These are phyloP conservation scores for Agonopterix alstromeriana DNA, from an alignment of 2,888 invertebrate species.

Conservation along the genomic window DNA sequence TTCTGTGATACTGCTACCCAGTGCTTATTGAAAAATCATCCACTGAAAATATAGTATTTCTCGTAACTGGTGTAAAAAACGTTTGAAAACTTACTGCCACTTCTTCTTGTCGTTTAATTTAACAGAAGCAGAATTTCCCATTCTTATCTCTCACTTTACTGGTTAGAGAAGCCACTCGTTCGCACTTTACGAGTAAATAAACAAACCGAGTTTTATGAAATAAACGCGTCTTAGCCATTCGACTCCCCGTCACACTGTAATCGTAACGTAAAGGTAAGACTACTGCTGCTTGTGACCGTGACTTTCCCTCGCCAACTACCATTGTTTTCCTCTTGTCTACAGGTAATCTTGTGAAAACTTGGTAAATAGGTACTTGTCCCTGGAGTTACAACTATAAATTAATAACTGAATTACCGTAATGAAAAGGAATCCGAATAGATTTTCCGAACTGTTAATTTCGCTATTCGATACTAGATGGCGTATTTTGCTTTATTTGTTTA, in stretches of 20 bases:
- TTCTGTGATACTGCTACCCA: too few species aligned
- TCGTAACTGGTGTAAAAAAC: too few species aligned
- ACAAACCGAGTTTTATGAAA: not conserved
- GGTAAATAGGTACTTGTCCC: not conserved
- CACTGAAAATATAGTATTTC: too few species aligned
- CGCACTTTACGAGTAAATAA: not conserved
- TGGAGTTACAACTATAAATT: too few species aligned
- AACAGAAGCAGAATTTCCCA: slow-evolving; percentile 67
- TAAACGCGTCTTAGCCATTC: slow-evolving; percentile 6
- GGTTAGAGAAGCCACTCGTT: not conserved
- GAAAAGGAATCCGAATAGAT: too few species aligned
- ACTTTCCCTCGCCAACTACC: slow-evolving; percentile 50
- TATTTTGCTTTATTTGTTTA: too few species aligned
- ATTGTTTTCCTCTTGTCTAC: slow-evolving; percentile 29
- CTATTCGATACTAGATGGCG: too few species aligned
- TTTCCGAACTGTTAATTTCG: too few species aligned
- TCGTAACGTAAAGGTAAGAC: slow-evolving; percentile 4
- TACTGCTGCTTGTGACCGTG: slow-evolving; percentile 42
- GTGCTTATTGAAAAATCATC: too few species aligned
- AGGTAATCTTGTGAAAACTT: not conserved
- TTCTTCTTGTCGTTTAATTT: slow-evolving; percentile 62
- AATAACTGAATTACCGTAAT: too few species aligned
- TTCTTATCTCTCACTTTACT: slow-evolving; percentile 15
- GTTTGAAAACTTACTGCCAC: slow-evolving; percentile 56
- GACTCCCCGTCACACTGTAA: slow-evolving; percentile 6